Conservation (phyloP, 2,888 invertebrate species). For the Chymomyza amoena region DNA sequence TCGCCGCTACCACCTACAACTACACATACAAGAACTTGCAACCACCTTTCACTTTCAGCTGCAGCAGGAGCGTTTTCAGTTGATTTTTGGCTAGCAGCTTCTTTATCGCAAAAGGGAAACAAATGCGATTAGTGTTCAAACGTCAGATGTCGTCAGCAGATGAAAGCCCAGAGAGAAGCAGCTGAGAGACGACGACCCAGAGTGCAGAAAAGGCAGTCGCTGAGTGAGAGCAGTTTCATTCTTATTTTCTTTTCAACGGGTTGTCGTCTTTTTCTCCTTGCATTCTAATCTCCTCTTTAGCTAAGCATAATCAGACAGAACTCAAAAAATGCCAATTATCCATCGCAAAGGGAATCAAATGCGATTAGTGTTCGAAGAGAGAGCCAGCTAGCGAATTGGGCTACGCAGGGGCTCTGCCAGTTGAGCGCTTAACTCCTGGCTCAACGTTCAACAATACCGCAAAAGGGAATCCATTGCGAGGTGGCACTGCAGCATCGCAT, state of each 20-base stretch:
- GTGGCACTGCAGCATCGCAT: constrained; percentile 42
- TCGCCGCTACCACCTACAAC: constrained; percentile 26
- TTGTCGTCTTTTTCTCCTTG: not conserved
- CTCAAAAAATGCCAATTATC: constrained; percentile 26
- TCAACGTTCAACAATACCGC: constrained; percentile 65
- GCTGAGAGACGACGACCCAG: constrained; percentile 6
- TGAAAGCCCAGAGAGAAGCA: constrained; percentile 28
- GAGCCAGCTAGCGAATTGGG: constrained; percentile 40
- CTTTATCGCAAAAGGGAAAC: constrained; percentile 65
- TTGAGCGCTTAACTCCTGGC: constrained; percentile 65
- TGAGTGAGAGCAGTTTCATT: not conserved
- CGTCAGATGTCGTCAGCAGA: constrained; percentile 33
- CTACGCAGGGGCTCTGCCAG: constrained; percentile 41
- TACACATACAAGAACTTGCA: constrained; percentile 25
- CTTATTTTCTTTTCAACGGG: not conserved
- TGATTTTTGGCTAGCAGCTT: constrained; percentile 28
- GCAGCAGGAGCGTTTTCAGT: constrained; percentile 14
- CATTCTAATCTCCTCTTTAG: constrained; percentile 12
- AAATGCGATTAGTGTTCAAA: constrained; percentile 68
- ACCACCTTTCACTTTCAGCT: constrained; percentile 15
- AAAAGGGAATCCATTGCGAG: constrained; percentile 67
- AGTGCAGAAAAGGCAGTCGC: not conserved
- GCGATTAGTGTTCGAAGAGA: constrained; percentile 66
- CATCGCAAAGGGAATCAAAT: constrained; percentile 71
- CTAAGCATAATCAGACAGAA: constrained; percentile 14